Evolutionary conservation across 1,140 invertebrate species (phyloP), one percentile per base, ranked within the genome.

Genomic region (Colletes latitarsis): DNA sequence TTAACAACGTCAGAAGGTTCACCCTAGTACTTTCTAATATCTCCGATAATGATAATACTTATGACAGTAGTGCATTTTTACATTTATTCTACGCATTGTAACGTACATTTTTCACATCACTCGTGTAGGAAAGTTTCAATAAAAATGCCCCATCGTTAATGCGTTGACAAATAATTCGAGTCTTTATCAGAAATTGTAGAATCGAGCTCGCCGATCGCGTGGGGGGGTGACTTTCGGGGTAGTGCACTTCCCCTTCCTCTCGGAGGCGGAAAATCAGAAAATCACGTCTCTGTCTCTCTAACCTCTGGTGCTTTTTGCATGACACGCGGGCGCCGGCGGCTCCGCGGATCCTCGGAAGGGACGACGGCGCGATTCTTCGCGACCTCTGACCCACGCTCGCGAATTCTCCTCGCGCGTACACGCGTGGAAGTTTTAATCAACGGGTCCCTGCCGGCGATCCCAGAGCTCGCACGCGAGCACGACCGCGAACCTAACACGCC

Each of bases 281-380:
- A 88, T 91, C 88, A 88, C 90, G 90, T 91, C 90, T 92, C 91
- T 92, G 92, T 91, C 91, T 89, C 88, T 90, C 89, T 92, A 88
- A 88, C 83, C 76, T 89, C 82, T 89, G 85, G 66, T 85, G 82
- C 84, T 88, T 86, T 88, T 86, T 88, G 89, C 82, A 85, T 55
- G 81, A 74, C 14, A 12, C 12, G 60, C 63, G 70, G 19, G 39
- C 43, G 73, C 63, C 30, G 49, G 57, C 30, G 49, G 17, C 15
- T 46, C 53, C 9, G 58, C 43, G 46, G 77, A 63, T 83, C 72
- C 49, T 64, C 52, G 60, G 6, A 19, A 46, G 19, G 69, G 39
- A 49, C 12, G 52, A 12, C 4, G 19, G 1, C 3, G n/a, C 58
- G 58, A 30, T 39, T 39, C 14, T 41, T 63, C 6, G 14, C 3